These are phyloP conservation scores for Pangasianodon gigas DNA, from an alignment of 2,113 vertebrate genomes.

Conservation along the genomic window DNA sequence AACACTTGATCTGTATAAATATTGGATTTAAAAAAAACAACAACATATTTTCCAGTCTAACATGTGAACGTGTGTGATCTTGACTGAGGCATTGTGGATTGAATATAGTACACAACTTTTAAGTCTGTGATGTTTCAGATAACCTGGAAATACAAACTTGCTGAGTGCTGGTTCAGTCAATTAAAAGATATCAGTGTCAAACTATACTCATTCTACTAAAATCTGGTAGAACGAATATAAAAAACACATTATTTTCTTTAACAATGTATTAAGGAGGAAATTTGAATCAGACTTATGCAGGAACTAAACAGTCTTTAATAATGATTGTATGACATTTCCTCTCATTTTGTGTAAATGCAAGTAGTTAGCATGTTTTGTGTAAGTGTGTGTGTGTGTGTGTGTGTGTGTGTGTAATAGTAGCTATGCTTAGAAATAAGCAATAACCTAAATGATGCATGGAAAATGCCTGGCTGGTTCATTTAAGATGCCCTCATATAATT, in stretches of 20 bases:
- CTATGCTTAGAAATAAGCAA: background rate
- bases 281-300: background rate
- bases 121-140: background rate
- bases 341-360: background rate
- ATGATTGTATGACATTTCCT: background rate
- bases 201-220: background rate
- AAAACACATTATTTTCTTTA: background rate
- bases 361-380: background rate
- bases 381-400: background rate
- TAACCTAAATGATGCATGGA: background rate
- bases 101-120: background rate
- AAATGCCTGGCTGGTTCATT: background rate
- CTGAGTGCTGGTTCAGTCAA: background rate
- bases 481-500: background rate
- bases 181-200: background rate
- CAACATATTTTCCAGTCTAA: background rate
- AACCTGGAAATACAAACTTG: background rate
- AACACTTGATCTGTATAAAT: background rate
- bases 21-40: background rate
- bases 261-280: background rate
- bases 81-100: background rate
- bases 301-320: background rate
- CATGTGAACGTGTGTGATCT: background rate
- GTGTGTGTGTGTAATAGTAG: background rate
- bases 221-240: background rate